These are phyloP conservation scores for Sisyra terminalis DNA, from an alignment of 2,888 invertebrate genomes.

Conservation along the genomic window DNA sequence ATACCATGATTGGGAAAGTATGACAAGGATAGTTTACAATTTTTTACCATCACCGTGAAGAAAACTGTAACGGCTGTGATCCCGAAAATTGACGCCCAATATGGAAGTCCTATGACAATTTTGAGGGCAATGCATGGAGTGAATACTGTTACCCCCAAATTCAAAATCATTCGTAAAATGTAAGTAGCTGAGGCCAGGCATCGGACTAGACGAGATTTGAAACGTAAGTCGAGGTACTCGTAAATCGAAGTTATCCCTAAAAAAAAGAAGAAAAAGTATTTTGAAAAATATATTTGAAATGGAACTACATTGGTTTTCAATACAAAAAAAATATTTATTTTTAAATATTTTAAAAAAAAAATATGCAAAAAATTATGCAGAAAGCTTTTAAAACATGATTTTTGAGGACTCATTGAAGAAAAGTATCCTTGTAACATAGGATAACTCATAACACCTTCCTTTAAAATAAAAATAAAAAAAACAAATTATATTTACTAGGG, in stretches of 20 bases:
- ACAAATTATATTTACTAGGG: too few relatives aligned
- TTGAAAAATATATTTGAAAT: too few relatives aligned
- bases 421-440: too few relatives aligned
- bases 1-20: too few relatives aligned
- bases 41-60: conserved; percentile 68
- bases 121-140: conserved; percentile 76
- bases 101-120: conserved; percentile 68
- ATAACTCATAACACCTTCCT: too few relatives aligned
- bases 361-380: too few relatives aligned
- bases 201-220: conserved; percentile 52
- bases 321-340: too few relatives aligned
- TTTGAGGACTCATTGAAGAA: too few relatives aligned
- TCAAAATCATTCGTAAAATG: conserved; percentile 60
- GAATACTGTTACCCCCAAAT: conserved; percentile 75
- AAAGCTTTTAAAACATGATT: too few relatives aligned
- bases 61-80: conserved; percentile 62
- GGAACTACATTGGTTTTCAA: too few relatives aligned
- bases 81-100: conserved; percentile 67
- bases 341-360: too few relatives aligned
- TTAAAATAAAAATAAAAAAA: too few relatives aligned
- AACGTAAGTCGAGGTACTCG: conserved; percentile 68
- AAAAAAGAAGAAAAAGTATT: neutral
- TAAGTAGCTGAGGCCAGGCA: conserved; percentile 69
- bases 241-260: conserved; percentile 71
- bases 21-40: neutral